Evolutionary conservation across 2,113 vertebrate species (phyloP).

Genomic region (Myanophis thanlyinensis): DNA sequence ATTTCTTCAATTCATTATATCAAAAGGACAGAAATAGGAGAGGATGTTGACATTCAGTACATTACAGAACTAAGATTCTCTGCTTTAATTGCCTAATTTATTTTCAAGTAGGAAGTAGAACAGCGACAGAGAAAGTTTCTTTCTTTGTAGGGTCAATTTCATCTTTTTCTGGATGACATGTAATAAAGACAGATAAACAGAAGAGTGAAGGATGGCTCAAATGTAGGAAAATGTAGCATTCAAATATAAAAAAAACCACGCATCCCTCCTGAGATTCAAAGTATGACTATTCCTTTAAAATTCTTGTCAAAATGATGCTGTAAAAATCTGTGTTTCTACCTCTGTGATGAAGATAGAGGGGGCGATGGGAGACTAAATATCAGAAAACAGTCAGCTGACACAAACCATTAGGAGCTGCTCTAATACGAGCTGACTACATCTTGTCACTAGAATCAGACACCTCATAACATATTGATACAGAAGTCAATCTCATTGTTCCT

Average conservation of each 20-base stretch:
- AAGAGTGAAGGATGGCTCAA: neutral
- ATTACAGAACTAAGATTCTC: neutral
- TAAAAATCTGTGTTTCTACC: neutral
- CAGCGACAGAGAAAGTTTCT: neutral
- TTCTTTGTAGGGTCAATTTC: neutral
- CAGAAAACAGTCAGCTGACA: neutral
- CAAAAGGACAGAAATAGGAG: constrained; percentile 9
- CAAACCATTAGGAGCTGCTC: neutral
- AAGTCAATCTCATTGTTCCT: too few relatives aligned
- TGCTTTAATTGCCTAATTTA: neutral
- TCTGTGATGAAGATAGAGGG: neutral
- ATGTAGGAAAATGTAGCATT: neutral
- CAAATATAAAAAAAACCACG: neutral
- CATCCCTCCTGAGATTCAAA: neutral
- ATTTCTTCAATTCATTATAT: constrained; percentile 28
- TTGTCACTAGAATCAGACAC: neutral
- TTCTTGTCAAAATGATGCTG: neutral
- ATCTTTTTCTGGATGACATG: neutral
- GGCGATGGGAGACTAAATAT: neutral
- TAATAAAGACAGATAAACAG: neutral
- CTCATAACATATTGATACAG: neutral
- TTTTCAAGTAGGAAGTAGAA: neutral
- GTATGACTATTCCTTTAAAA: neutral
- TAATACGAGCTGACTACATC: neutral
- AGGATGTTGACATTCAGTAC: constrained; percentile 17